Percentiles rank a stretch among this genome's conserved stretches.
phyloP scores from a whole-genome alignment of 2,113 vertebrate genomes.

The Osmerus mordax region DNA sequence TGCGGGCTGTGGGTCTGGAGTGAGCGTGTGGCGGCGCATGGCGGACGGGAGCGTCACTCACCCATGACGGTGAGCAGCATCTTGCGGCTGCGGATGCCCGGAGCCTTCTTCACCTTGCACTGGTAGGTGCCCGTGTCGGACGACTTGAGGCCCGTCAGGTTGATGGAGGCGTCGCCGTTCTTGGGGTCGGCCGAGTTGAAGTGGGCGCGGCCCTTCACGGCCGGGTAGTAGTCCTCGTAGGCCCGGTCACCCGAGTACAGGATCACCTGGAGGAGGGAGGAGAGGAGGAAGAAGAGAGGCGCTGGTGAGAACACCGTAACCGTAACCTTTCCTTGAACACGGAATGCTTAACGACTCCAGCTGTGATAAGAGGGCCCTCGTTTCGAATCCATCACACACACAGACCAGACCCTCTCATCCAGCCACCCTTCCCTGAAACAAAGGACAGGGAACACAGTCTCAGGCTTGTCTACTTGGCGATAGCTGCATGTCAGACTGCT shows the following conservation, averaged over 20 bases:
- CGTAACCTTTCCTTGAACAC: not conserved
- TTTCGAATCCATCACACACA: not conserved
- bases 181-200: conserved; percentile 81
- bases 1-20: not conserved
- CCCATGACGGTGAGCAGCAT: conserved; percentile 87
- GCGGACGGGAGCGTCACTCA: conserved; percentile 61
- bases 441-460: conserved; percentile 10
- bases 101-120: conserved; percentile 95
- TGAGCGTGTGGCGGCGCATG: not conserved
- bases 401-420: not conserved
- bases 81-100: conserved; percentile 82
- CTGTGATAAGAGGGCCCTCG: too few species aligned
- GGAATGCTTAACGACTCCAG: not conserved
- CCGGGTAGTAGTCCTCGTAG: conserved; percentile 76
- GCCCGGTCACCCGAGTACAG: conserved; percentile 82
- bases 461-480: conserved; percentile 40
- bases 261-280: conserved; percentile 75
- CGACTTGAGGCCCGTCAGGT: conserved; percentile 78
- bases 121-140: conserved; percentile 87
- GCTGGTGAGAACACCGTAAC: not conserved
- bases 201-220: conserved; percentile 79
- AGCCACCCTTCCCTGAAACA: conserved; percentile 24
- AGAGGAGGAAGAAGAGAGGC: not conserved
- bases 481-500: conserved; percentile 31
- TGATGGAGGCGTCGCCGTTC: conserved; percentile 88